phyloP scores from a whole-genome alignment of 1,140 invertebrate species.

The Calycopis cecrops region DNA sequence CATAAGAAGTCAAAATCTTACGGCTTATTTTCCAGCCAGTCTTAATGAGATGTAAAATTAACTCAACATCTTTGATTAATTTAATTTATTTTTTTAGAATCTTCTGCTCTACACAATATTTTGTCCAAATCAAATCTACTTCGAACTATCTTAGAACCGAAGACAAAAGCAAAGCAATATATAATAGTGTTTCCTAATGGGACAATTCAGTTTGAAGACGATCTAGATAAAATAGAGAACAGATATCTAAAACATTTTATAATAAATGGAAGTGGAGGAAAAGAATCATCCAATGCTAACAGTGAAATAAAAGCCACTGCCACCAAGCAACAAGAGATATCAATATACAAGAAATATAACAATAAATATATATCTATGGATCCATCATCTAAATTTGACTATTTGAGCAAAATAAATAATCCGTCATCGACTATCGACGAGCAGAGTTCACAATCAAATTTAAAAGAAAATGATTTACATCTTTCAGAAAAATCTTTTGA shows the following conservation, averaged over 20 bases:
- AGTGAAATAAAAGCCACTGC: not conserved
- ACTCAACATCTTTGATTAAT: too few species aligned
- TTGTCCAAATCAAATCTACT: not conserved
- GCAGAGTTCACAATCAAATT: too few species aligned
- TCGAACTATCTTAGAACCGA: not conserved
- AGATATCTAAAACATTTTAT: not conserved
- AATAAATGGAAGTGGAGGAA: not conserved
- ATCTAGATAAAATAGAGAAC: not conserved
- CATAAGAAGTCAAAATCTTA: too few species aligned
- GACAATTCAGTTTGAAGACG: not conserved
- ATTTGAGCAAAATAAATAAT: too few species aligned
- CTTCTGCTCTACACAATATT: not conserved
- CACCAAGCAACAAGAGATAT: not conserved
- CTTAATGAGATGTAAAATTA: too few species aligned
- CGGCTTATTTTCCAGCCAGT: too few species aligned
- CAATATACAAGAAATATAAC: too few species aligned
- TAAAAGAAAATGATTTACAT: too few species aligned
- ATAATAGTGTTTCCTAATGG: slow-evolving; percentile 1
- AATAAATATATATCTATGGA: too few species aligned
- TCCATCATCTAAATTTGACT: not conserved
- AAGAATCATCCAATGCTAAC: not conserved
- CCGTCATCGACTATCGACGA: too few species aligned
- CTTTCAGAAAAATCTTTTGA: too few species aligned
- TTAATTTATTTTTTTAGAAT: not conserved
- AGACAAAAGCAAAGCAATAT: not conserved